Percentiles rank a stretch among this genome's conserved stretches.
Conservation (phyloP, 2,888 invertebrate genomes). For the Odontothrips loti region DNA sequence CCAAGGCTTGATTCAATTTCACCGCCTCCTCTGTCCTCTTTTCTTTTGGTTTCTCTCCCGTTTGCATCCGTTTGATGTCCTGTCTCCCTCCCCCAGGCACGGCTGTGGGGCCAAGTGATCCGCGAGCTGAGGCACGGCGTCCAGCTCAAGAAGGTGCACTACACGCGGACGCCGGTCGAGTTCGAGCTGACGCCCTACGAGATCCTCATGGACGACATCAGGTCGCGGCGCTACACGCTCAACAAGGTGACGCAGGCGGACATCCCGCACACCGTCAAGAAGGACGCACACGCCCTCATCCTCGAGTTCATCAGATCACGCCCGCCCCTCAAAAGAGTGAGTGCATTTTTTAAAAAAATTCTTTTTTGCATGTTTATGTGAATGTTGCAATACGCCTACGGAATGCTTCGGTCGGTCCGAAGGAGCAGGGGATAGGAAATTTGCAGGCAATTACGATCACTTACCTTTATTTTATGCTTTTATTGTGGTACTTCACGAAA, state of each 20-base stretch:
- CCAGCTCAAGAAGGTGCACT: slow-evolving; percentile 82
- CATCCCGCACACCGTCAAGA: slow-evolving; percentile 73
- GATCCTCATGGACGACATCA: slow-evolving; percentile 93
- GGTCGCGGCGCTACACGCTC: slow-evolving; percentile 81
- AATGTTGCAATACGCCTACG: no score
- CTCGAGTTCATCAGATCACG: slow-evolving; percentile 94
- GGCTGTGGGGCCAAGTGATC: slow-evolving; percentile 94
- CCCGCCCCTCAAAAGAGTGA: slow-evolving; percentile 85
- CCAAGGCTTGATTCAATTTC: no score
- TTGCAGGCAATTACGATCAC: no score
- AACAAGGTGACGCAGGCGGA: slow-evolving; percentile 81
- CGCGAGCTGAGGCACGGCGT: slow-evolving; percentile 87
- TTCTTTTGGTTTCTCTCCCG: neutral
- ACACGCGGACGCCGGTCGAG: slow-evolving; percentile 73
- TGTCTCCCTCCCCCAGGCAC: slow-evolving; percentile 60
- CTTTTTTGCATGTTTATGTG: no score
- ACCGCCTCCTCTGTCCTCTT: neutral
- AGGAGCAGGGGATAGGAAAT: no score
- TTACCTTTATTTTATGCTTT: no score
- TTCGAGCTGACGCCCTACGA: slow-evolving; percentile 95
- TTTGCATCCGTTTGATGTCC: neutral
- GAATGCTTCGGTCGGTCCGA: no score
- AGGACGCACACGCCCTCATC: slow-evolving; percentile 92
- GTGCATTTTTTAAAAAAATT: slow-evolving; percentile 37
- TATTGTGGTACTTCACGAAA: no score